These are phyloP conservation scores for Aphelenchoides bicaudatus DNA, from an alignment of 2,888 invertebrate genomes.

Conservation along the genomic window DNA sequence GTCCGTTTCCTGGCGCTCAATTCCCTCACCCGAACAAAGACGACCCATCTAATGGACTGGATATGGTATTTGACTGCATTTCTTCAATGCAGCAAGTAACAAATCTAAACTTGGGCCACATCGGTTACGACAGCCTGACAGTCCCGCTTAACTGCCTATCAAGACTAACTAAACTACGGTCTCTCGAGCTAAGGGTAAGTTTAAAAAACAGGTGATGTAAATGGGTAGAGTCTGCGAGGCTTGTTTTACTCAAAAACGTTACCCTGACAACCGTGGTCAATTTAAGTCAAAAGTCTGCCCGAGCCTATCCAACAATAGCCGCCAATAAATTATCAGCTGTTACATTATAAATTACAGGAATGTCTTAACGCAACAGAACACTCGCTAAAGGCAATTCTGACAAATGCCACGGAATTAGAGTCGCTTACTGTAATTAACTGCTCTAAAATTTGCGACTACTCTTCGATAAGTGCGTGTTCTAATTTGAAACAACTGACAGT, in stretches of 20 bases:
- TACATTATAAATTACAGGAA: constrained; percentile 26
- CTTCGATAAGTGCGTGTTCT: constrained; percentile 4
- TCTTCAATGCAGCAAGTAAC: constrained; percentile 8
- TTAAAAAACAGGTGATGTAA: constrained; percentile 6
- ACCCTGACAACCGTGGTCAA: too few relatives aligned
- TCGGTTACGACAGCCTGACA: not conserved
- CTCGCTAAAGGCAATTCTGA: constrained; percentile 21
- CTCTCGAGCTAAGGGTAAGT: constrained; percentile 27
- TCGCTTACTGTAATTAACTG: constrained; percentile 24
- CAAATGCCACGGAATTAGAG: constrained; percentile 11
- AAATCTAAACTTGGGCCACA: constrained; percentile 17
- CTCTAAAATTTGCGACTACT: constrained; percentile 23
- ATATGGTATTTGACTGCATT: constrained; percentile 22
- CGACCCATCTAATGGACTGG: constrained; percentile 15
- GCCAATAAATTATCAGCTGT: too few relatives aligned
- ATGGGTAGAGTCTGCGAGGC: not conserved
- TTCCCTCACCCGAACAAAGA: not conserved
- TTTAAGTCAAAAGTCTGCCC: too few relatives aligned
- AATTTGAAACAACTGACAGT: constrained; percentile 18
- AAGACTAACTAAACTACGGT: constrained; percentile 11
- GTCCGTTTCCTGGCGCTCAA: constrained; percentile 22
- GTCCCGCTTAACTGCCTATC: constrained; percentile 21
- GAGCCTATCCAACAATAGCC: too few relatives aligned
- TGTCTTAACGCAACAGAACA: constrained; percentile 20
- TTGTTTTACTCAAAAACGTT: too few relatives aligned